Percentiles rank a stretch among this genome's conserved stretches.
phyloP scores from a whole-genome alignment of 2,888 invertebrate genomes.

The Halocaridina rubra region DNA sequence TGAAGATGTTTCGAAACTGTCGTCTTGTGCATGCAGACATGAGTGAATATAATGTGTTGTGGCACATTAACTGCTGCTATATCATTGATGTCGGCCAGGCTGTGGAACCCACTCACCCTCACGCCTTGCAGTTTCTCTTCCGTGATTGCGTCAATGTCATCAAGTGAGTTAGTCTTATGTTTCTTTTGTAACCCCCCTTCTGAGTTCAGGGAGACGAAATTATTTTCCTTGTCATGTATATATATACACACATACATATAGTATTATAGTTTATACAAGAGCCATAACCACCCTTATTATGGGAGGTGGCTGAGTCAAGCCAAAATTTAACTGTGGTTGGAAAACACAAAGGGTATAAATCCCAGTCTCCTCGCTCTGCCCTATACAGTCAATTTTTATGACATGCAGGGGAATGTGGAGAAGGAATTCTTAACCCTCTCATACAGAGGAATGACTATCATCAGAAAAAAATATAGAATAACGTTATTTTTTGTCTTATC shows the following conservation, averaged over 20 bases:
- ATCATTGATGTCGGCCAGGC: constrained; percentile 76
- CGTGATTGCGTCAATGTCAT: constrained; percentile 72
- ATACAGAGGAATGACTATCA: too few relatives aligned
- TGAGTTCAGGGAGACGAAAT: not conserved
- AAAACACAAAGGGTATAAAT: too few relatives aligned
- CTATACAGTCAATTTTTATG: too few relatives aligned
- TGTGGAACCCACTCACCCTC: constrained; percentile 73
- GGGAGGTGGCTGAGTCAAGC: not conserved
- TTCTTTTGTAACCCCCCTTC: not conserved
- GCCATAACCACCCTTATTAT: not conserved
- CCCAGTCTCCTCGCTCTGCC: too few relatives aligned
- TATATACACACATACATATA: too few relatives aligned
- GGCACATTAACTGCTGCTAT: constrained; percentile 71
- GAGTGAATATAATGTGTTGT: constrained; percentile 75
- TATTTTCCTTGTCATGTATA: not conserved
- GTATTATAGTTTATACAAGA: too few relatives aligned
- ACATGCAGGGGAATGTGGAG: too few relatives aligned
- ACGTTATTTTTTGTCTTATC: not conserved
- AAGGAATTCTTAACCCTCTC: too few relatives aligned
- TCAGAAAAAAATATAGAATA: too few relatives aligned
- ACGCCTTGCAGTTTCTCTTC: constrained; percentile 72
- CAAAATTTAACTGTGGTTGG: not conserved
- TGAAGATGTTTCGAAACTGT: constrained; percentile 71
- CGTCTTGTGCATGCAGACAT: constrained; percentile 75
- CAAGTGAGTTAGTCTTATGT: constrained; percentile 29